Conservation (phyloP, 2,113 vertebrate genomes). For the Tonatia bakeri region DNA sequence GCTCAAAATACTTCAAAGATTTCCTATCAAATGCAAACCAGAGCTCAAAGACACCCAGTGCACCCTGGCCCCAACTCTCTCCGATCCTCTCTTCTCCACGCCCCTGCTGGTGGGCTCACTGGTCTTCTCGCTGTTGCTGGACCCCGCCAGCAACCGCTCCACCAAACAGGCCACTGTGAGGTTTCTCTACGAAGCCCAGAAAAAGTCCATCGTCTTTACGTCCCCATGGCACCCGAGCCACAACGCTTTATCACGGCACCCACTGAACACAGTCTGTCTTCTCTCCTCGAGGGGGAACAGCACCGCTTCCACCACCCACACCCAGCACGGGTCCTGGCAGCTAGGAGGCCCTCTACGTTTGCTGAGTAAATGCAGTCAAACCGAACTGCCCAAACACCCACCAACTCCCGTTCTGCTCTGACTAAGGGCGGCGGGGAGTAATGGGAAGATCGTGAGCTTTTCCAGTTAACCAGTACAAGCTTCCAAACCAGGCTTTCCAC, state of each 20-base stretch:
- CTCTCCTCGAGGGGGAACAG: not conserved
- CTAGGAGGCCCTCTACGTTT: not conserved
- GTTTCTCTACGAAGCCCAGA: not conserved
- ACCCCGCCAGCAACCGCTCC: not conserved
- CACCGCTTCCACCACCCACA: not conserved
- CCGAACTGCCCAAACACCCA: not conserved
- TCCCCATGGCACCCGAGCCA: rapidly evolving
- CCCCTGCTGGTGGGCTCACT: not conserved
- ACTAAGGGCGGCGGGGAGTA: not conserved
- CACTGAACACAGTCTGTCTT: not conserved
- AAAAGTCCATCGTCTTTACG: not conserved
- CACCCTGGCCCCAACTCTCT: not conserved
- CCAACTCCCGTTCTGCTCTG: not conserved
- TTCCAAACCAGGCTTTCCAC: not conserved
- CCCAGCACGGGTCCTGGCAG: not conserved
- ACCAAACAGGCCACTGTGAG: not conserved
- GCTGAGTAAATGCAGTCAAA: not conserved
- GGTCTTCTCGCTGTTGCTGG: not conserved
- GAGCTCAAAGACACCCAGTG: not conserved
- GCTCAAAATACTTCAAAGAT: not conserved
- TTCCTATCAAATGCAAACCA: not conserved
- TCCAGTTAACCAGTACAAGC: not conserved
- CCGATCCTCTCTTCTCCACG: not conserved
- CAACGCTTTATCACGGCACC: not conserved
- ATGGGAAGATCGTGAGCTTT: not conserved